Percentiles rank a stretch among this genome's conserved stretches.
These are phyloP conservation scores for Tenodera sinensis DNA, from an alignment of 2,888 invertebrate genomes.

Conservation along the genomic window DNA sequence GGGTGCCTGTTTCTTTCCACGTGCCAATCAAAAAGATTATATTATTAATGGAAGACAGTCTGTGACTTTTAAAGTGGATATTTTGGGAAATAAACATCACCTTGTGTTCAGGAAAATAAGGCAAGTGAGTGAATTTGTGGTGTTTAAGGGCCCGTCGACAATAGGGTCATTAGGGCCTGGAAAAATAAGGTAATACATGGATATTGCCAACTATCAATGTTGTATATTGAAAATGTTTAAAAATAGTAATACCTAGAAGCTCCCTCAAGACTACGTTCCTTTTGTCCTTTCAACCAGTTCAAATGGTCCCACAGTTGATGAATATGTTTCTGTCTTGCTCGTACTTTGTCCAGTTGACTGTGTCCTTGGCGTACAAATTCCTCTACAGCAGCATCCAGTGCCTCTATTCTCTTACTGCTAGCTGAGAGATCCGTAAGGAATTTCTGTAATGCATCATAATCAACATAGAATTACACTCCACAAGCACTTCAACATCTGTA, in stretches of 20 bases:
- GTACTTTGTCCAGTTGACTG: constrained; percentile 77
- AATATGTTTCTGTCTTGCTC: constrained; percentile 73
- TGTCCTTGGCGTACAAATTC: constrained; percentile 83
- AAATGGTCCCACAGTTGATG: constrained; percentile 86
- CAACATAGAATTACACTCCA: not conserved
- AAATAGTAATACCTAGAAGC: constrained; percentile 63
- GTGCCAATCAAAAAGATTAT: too few relatives aligned
- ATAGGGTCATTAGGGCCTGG: too few relatives aligned
- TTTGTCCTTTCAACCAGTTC: constrained; percentile 80
- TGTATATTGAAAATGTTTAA: not conserved
- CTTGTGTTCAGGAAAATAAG: not conserved
- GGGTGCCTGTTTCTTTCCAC: too few relatives aligned
- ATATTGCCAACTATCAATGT: too few relatives aligned
- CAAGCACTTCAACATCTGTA: not conserved
- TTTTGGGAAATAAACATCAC: not conserved
- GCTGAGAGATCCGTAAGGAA: constrained; percentile 94
- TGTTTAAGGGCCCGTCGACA: too few relatives aligned
- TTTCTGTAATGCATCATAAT: constrained; percentile 54
- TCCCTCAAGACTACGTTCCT: constrained; percentile 88
- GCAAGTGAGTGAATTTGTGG: too few relatives aligned
- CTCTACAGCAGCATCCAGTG: constrained; percentile 81
- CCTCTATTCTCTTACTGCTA: constrained; percentile 85
- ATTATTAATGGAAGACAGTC: too few relatives aligned
- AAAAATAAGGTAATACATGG: not conserved
- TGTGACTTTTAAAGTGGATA: too few relatives aligned